Evolutionary conservation across 23 tunicate species (phyloP).

Genomic region (Botrylloides violaceus): DNA sequence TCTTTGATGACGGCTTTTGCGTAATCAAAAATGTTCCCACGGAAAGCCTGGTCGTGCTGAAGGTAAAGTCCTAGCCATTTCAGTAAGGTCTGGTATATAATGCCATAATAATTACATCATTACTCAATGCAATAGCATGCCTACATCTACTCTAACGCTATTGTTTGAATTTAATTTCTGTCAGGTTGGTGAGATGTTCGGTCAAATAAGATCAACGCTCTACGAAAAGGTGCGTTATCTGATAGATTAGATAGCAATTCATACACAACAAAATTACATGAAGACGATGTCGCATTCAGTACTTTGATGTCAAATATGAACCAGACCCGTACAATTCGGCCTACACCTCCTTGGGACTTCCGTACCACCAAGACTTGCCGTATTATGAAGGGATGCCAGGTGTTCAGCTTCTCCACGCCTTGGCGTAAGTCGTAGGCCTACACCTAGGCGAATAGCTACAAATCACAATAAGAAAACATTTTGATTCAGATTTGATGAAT

Average conservation of each 20-base stretch:
- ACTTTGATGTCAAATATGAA: slow-evolving; percentile 29
- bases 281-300: not conserved
- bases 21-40: slow-evolving; percentile 41
- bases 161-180: not conserved
- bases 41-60: not conserved
- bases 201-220: slow-evolving; percentile 9
- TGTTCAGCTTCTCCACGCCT: slow-evolving; percentile 41
- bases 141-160: not conserved
- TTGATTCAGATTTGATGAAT: slow-evolving; percentile 56
- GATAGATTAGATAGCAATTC: too few species aligned
- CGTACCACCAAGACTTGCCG: slow-evolving; percentile 48
- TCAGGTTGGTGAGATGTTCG: slow-evolving; percentile 21
- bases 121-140: not conserved
- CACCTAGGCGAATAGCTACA: not conserved
- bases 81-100: not conserved
- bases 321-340: slow-evolving; percentile 32
- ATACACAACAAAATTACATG: not conserved
- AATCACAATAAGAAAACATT: too few species aligned
- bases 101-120: not conserved
- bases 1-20: slow-evolving; percentile 40
- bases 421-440: slow-evolving; percentile 14
- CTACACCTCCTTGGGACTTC: slow-evolving; percentile 21
- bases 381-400: slow-evolving; percentile 53
- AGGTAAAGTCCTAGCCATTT: slow-evolving; percentile 23
- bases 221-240: slow-evolving; percentile 12